Evolutionary conservation across 2,113 vertebrate genomes (phyloP).

Genomic region (Sclerurus mexicanus): DNA sequence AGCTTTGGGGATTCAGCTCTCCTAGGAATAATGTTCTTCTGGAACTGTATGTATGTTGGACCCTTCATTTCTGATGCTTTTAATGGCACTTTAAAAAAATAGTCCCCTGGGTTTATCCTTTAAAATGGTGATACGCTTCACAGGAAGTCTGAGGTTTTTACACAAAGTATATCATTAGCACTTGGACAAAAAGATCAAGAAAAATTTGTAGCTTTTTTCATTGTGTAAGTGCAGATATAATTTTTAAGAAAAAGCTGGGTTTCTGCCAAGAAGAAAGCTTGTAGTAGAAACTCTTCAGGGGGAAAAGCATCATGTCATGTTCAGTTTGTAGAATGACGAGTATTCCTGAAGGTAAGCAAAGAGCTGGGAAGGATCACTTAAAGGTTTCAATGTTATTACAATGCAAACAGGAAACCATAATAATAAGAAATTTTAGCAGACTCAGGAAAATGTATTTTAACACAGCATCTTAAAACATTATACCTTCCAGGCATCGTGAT

Average conservation of each 20-base stretch:
- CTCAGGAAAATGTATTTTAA: background rate
- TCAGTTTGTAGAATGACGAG: background rate
- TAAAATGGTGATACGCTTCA: background rate
- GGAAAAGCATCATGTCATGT: background rate
- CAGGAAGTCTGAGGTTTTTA: background rate
- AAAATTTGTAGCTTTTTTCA: background rate
- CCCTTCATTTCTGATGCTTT: background rate
- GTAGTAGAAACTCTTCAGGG: background rate
- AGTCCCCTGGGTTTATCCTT: background rate
- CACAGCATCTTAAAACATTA: background rate
- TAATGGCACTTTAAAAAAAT: background rate
- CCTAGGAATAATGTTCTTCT: background rate
- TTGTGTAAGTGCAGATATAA: background rate
- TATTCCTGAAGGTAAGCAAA: background rate
- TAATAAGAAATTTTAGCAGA: background rate
- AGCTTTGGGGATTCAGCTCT: conserved; percentile 18
- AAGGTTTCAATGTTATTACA: background rate
- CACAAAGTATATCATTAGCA: background rate
- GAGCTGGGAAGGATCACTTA: background rate
- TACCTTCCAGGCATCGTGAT: background rate
- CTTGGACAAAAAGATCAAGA: background rate
- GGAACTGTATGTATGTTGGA: background rate
- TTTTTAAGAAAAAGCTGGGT: background rate
- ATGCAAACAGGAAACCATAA: background rate
- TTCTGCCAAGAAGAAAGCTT: background rate